Percentiles rank a stretch among this genome's conserved stretches.
Conservation (phyloP, 23 tunicate species). For the Diplosoma virens region DNA sequence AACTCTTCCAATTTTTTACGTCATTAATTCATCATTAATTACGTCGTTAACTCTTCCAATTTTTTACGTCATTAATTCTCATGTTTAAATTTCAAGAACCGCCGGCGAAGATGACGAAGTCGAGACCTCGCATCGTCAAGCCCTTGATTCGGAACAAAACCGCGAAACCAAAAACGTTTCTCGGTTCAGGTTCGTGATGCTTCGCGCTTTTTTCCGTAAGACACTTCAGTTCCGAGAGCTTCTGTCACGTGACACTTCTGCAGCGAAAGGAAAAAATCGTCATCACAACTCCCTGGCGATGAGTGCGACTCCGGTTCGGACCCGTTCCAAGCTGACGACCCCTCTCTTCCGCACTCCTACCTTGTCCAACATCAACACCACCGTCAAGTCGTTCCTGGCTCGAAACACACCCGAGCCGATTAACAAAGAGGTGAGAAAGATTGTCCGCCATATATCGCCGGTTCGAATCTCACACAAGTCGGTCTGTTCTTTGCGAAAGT, state of each 20-base stretch:
- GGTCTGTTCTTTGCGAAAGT: too few species aligned
- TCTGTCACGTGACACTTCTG: neutral
- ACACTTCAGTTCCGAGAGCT: neutral
- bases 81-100: too few species aligned
- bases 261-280: neutral
- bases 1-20: too few species aligned
- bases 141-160: neutral
- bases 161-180: neutral
- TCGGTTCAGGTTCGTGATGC: constrained; percentile 7
- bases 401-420: constrained; percentile 48
- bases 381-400: constrained; percentile 33
- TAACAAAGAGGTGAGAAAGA: constrained; percentile 35
- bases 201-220: too few species aligned
- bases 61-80: too few species aligned
- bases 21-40: too few species aligned
- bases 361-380: constrained; percentile 22
- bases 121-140: constrained; percentile 25
- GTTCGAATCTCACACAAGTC: too few species aligned
- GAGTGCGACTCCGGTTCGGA: constrained; percentile 27
- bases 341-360: constrained; percentile 10
- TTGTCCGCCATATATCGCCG: too few species aligned
- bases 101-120: too few species aligned
- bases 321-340: constrained; percentile 3
- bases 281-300: neutral
- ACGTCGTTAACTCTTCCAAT: too few species aligned